Conservation (phyloP, 2,797 vertebrate genomes). For the Bradypodion pumilum region DNA sequence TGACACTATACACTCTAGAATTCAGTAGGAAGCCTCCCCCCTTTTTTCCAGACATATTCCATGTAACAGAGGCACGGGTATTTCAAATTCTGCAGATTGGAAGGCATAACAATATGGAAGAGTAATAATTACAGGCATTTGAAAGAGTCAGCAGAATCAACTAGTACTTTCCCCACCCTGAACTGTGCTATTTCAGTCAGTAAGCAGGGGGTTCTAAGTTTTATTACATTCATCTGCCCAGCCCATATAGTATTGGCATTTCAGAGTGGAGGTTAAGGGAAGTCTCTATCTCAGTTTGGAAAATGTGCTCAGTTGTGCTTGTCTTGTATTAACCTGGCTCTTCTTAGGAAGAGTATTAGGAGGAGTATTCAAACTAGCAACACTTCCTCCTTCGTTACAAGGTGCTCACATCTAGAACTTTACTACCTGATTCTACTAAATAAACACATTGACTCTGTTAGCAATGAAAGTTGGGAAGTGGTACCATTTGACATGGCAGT, state of each 20-base stretch:
- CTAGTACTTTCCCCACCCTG: neutral
- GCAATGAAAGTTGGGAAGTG: neutral
- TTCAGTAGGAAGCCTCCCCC: too few relatives aligned
- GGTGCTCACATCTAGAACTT: neutral
- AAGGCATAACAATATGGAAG: neutral
- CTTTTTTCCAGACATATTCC: fast-evolving
- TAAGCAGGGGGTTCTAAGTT: neutral
- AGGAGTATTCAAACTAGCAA: neutral
- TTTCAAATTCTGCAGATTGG: neutral
- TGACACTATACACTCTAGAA: fast-evolving
- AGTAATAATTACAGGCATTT: neutral
- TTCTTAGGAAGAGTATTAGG: too few relatives aligned
- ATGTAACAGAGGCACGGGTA: neutral
- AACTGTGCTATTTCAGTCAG: neutral
- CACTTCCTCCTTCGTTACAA: too few relatives aligned
- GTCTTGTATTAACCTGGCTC: neutral
- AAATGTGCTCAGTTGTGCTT: too few relatives aligned
- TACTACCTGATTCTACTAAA: neutral
- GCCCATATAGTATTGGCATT: neutral
- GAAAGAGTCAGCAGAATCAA: neutral
- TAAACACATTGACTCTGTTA: neutral
- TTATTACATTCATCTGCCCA: neutral
- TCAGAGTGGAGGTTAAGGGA: neutral
- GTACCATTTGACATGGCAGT: neutral
- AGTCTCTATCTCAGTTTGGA: too few relatives aligned